phyloP scores from a whole-genome alignment of 2,888 invertebrate genomes.

The Pterobdella sp. region DNA sequence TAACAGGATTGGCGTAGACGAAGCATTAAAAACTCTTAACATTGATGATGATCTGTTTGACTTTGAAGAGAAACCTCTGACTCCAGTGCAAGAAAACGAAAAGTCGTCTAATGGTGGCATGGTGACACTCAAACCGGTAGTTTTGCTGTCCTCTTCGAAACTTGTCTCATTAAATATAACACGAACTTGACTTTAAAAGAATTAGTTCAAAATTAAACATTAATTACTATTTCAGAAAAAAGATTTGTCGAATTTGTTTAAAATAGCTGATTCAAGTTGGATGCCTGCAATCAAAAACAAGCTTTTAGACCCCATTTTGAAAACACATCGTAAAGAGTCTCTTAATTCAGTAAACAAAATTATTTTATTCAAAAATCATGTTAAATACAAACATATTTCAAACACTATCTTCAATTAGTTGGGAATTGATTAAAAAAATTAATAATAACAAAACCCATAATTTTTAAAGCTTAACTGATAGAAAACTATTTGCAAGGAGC shows the following conservation, averaged over 20 bases:
- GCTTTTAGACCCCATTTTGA: slow-evolving; percentile 14
- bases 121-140: slow-evolving; percentile 20
- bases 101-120: slow-evolving; percentile 22
- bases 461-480: too few relatives aligned
- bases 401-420: too few relatives aligned
- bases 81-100: not conserved
- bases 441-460: too few relatives aligned
- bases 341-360: not conserved
- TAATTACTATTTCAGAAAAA: slow-evolving; percentile 15
- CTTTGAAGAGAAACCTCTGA: slow-evolving; percentile 20
- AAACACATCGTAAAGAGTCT: slow-evolving; percentile 20
- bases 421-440: too few relatives aligned
- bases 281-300: slow-evolving; percentile 27
- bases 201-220: too few relatives aligned
- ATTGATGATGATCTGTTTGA: slow-evolving; percentile 22
- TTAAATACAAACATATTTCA: too few relatives aligned
- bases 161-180: too few relatives aligned
- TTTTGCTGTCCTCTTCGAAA: not conserved
- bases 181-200: too few relatives aligned
- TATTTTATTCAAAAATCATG: too few relatives aligned
- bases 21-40: slow-evolving; percentile 23
- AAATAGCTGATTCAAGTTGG: slow-evolving; percentile 6
- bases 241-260: slow-evolving; percentile 26
- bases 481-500: too few relatives aligned
- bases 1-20: slow-evolving; percentile 24